Evolutionary conservation across 2,888 invertebrate species (phyloP).

Genomic region (Ichneumoninae sp.): DNA sequence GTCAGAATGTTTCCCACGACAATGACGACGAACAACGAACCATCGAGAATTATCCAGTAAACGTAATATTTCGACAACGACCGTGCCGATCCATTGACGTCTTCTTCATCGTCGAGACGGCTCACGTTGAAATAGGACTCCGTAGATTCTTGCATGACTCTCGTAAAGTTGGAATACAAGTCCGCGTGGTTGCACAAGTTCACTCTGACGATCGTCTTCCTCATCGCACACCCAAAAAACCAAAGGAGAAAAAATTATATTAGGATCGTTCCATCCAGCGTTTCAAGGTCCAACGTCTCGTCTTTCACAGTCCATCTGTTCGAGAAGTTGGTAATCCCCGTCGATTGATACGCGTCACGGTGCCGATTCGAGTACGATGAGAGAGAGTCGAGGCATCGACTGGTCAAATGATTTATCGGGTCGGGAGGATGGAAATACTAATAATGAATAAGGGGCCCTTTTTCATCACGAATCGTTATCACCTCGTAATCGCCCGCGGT

Average conservation of each 20-base stretch:
- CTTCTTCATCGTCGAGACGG: background rate
- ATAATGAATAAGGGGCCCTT: background rate
- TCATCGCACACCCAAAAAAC: background rate
- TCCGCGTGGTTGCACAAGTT: background rate
- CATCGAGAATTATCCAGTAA: conserved; percentile 89
- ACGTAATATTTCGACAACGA: conserved; percentile 32
- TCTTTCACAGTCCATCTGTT: conserved; percentile 1
- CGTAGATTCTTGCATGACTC: background rate
- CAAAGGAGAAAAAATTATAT: background rate
- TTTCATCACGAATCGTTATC: background rate
- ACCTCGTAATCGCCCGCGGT: background rate
- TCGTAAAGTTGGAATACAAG: conserved; percentile 4
- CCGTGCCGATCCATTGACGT: background rate
- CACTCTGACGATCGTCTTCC: background rate
- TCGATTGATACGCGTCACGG: background rate
- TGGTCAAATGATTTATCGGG: conserved; percentile 2
- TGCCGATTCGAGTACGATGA: background rate
- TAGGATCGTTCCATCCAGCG: background rate
- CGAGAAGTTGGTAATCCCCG: background rate
- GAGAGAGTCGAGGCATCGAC: background rate
- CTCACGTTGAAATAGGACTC: background rate
- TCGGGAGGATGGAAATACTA: conserved; percentile 5
- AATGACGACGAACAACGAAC: conserved; percentile 88
- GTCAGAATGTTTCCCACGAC: conserved; percentile 91
- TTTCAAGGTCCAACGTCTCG: background rate